A percentile compares a stretch with the other conserved stretches of the same genome.
phyloP scores from a whole-genome alignment of 2,888 invertebrate genomes.

The Pterostichus madidus region DNA sequence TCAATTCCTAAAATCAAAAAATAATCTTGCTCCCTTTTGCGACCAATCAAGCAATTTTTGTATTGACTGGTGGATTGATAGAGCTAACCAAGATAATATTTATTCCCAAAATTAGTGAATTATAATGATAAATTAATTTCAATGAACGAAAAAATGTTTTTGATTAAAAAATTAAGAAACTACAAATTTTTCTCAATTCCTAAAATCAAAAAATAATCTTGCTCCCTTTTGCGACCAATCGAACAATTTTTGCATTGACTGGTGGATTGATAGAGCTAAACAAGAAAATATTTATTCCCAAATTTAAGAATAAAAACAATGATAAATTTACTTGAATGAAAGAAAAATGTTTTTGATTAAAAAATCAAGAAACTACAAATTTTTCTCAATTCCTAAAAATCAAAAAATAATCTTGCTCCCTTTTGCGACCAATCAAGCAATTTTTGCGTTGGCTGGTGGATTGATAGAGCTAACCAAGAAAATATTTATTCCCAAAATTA shows the following conservation, averaged over 20 bases:
- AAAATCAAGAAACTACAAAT: constrained; percentile 48
- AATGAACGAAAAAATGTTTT: not conserved
- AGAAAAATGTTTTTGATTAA: constrained; percentile 34
- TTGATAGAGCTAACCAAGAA: constrained; percentile 6
- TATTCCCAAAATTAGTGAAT: no score
- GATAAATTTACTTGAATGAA: no score
- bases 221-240: not conserved
- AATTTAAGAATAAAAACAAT: no score
- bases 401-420: constrained; percentile 9
- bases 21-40: constrained; percentile 8
- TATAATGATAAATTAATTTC: no score
- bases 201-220: constrained; percentile 10
- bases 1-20: constrained; percentile 3
- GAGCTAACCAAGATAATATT: not conserved
- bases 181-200: constrained; percentile 14
- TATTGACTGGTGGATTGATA: constrained; percentile 27
- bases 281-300: no score
- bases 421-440: constrained; percentile 37
- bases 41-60: constrained; percentile 1
- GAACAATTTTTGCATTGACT: not conserved
- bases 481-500: not conserved
- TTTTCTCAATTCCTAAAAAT: constrained; percentile 11
- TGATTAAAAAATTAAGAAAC: constrained; percentile 47
- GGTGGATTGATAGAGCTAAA: constrained; percentile 3
- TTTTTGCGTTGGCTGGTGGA: constrained; percentile 3